phyloP scores from a whole-genome alignment of 1,140 invertebrate genomes.

The Drosophila asahinai region DNA sequence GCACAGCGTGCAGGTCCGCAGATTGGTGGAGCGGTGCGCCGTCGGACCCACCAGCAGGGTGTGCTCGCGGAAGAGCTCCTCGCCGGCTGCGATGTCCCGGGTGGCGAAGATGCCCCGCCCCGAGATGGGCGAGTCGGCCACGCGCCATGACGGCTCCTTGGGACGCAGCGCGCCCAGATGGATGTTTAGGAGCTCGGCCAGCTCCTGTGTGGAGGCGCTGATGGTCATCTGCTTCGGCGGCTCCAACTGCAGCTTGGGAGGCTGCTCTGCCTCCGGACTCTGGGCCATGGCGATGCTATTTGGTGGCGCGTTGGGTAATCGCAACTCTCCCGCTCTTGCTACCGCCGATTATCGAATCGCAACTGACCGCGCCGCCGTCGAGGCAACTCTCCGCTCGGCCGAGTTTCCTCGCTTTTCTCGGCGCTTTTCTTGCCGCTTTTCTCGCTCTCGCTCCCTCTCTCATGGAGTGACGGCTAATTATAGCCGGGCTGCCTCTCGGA shows the following conservation, averaged over 20 bases:
- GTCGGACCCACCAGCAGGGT: constrained; percentile 89
- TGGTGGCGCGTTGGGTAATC: constrained; percentile 18
- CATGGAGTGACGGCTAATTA: constrained; percentile 26
- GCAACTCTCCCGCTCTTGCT: constrained; percentile 34
- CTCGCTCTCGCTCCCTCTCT: background rate
- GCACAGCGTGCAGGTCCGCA: constrained; percentile 73
- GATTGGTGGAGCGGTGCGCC: constrained; percentile 59
- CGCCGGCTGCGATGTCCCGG: constrained; percentile 87
- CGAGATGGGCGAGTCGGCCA: constrained; percentile 86
- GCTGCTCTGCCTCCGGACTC: background rate
- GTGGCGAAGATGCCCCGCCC: constrained; percentile 89
- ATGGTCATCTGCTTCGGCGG: constrained; percentile 59
- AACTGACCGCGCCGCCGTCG: constrained; percentile 38
- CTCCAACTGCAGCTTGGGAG: constrained; percentile 6
- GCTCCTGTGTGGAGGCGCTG: constrained; percentile 62
- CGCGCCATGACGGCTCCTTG: constrained; percentile 78
- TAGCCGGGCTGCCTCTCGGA: constrained; percentile 25
- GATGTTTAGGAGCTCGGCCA: constrained; percentile 69
- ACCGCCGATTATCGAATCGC: constrained; percentile 48
- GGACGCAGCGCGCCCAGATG: constrained; percentile 66
- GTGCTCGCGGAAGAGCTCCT: constrained; percentile 89
- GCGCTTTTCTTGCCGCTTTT: constrained; percentile 1
- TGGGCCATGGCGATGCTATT: constrained; percentile 9
- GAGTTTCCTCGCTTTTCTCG: constrained; percentile 24
- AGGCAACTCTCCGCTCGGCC: constrained; percentile 22